Evolutionary conservation across 2,888 invertebrate species (phyloP).

Genomic region (Vanessa cardui): DNA sequence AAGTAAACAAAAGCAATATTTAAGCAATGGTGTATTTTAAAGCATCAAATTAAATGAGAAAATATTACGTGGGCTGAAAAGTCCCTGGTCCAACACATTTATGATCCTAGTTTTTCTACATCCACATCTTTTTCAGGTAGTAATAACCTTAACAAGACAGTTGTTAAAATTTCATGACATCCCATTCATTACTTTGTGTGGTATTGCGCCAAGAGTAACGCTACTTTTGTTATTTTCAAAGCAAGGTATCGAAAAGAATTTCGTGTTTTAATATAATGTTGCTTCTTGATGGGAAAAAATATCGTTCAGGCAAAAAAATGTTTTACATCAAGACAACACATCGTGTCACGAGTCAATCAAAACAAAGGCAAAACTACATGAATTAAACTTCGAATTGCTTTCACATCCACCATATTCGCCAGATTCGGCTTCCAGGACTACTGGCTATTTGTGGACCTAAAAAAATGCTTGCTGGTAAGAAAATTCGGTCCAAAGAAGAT

Average conservation of each 20-base stretch:
- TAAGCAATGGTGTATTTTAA: too few species aligned
- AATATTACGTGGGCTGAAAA: too few species aligned
- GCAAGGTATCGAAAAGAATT: neutral
- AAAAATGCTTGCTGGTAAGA: constrained; percentile 16
- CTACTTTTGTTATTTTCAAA: neutral
- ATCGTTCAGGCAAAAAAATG: neutral
- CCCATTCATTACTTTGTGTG: neutral
- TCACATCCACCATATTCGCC: constrained; percentile 29
- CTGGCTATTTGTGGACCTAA: constrained; percentile 27
- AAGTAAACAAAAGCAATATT: too few species aligned
- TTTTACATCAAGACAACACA: neutral
- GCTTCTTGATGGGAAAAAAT: neutral
- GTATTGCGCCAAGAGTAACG: neutral
- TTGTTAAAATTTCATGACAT: neutral
- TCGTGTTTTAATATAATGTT: neutral
- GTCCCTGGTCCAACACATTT: too few species aligned
- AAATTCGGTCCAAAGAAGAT: neutral
- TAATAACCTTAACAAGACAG: too few species aligned
- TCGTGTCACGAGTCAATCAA: too few species aligned
- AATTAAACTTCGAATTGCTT: constrained; percentile 16
- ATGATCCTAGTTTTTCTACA: too few species aligned
- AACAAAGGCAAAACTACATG: neutral
- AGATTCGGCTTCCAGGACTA: constrained; percentile 32
- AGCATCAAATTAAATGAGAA: too few species aligned
- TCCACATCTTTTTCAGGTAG: too few species aligned